Base-by-base conservation (phyloP, 2,888 invertebrate genomes). In the Mongoloraphidia duomilia region DNA sequence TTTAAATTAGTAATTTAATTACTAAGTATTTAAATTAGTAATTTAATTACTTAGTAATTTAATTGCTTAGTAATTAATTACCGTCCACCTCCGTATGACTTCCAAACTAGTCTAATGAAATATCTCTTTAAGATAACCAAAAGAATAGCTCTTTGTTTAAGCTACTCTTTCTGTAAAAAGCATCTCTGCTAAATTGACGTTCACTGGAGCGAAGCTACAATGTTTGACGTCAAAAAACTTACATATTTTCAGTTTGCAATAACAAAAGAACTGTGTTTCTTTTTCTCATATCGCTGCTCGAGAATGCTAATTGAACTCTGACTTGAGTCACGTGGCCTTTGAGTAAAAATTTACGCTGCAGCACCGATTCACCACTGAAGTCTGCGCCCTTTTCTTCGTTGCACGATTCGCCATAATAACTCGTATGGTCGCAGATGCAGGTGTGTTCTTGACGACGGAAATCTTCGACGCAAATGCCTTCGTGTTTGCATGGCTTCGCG, bases 321-420 rank as follows among this genome's bases (percentile, higher is more conserved):
- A 92, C 83, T 68, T 84, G 76, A 52, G 76, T 73, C 2, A 90
- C 83, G 46, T 81, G 77, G 5, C 80, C 82, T 51, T 79, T 74
- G 9, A 86, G 65, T 6, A 81, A 74, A 63, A 87, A 89, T 59
- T 84, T 84, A 44, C 89, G 74, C 60, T 85, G 84, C 38, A 92
- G 65, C 52, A 84, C 82, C 13, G 90, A 88, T 61, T 89, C 87
- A 0, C 91, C 91, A 56, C 85, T 85, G 57, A 92, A 92, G 60
- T 87, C 87, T 0, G 90, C 91, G 0, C 89, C 92, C 62, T 89
- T 89, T 63, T 92, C 90, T 67, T 89, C 88, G 56, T 83, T 82
- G 61, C 92, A 92, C 59, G 82, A 80, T 58, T 90, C 88, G 11
- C 92, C 92, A 56, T 87, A 84, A 63, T 91, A 93, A 50, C 91